A percentile compares a stretch with the other conserved stretches of the same genome.
Evolutionary conservation across 2,797 vertebrate species (phyloP).

Genomic region (Coccyzus lansbergi): DNA sequence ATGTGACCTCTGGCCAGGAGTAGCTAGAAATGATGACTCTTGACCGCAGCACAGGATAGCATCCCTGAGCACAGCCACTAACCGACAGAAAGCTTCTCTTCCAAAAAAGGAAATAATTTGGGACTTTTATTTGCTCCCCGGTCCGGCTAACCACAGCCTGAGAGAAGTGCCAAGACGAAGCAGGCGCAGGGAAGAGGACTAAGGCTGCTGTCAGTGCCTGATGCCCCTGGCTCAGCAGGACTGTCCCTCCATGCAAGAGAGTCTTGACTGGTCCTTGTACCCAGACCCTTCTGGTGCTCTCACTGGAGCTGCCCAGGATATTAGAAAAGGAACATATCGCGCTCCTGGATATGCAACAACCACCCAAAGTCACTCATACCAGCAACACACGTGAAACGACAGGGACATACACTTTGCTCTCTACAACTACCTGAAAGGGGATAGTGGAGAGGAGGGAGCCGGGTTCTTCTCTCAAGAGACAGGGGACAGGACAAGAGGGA

Average conservation of each 20-base stretch:
- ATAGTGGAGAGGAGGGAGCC: too few relatives aligned
- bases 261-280: neutral
- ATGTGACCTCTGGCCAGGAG: constrained; percentile 26
- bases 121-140: neutral
- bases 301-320: neutral
- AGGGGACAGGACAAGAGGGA: too few relatives aligned
- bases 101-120: constrained; percentile 38
- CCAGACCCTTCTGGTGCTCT: neutral
- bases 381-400: neutral
- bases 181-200: neutral
- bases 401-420: neutral
- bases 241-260: neutral
- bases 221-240: neutral
- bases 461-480: too few relatives aligned
- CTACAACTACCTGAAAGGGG: too few relatives aligned
- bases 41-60: neutral
- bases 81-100: neutral
- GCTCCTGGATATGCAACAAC: fast-evolving
- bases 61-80: constrained; percentile 3
- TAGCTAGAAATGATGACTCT: constrained; percentile 16
- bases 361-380: neutral
- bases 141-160: neutral
- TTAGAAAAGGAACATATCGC: neutral
- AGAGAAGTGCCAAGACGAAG: neutral
- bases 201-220: neutral